Conservation (phyloP, 2,797 vertebrate genomes). For the Anguilla megastoma region DNA sequence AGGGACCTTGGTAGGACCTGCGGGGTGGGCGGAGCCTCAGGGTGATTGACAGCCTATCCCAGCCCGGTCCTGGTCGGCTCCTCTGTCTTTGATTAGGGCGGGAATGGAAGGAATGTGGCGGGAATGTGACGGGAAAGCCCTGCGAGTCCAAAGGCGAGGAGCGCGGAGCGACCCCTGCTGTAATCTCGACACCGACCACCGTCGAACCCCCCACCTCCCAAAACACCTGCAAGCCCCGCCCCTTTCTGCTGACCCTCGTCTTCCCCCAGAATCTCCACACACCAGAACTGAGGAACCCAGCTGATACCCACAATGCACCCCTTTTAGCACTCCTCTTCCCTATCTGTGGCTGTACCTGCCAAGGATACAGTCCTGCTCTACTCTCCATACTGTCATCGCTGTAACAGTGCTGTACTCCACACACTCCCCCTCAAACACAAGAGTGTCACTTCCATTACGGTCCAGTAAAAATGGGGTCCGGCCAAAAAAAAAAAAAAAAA, state of each 20-base stretch:
- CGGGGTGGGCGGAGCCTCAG: neutral
- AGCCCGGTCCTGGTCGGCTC: conserved; percentile 21
- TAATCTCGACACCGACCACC: neutral
- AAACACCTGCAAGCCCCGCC: neutral
- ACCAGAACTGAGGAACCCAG: neutral
- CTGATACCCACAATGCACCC: neutral
- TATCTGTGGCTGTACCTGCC: neutral
- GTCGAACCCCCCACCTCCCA: neutral
- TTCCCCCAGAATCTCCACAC: neutral
- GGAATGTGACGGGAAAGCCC: conserved; percentile 24
- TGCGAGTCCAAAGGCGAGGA: neutral
- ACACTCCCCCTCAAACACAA: neutral
- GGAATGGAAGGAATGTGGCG: conserved; percentile 29
- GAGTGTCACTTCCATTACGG: neutral
- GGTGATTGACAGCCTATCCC: conserved; percentile 28
- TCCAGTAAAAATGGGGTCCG: neutral
- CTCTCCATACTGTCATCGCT: neutral
- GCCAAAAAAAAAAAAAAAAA: no score
- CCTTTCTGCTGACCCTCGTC: neutral
- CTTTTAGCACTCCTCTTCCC: neutral
- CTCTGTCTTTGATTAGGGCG: conserved; percentile 33
- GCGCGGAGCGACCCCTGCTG: neutral
- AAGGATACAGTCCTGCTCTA: neutral
- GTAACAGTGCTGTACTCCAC: neutral
- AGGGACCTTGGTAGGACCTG: conserved; percentile 2